phyloP scores from a whole-genome alignment of 2,797 vertebrate genomes.

The Zalophus californianus region DNA sequence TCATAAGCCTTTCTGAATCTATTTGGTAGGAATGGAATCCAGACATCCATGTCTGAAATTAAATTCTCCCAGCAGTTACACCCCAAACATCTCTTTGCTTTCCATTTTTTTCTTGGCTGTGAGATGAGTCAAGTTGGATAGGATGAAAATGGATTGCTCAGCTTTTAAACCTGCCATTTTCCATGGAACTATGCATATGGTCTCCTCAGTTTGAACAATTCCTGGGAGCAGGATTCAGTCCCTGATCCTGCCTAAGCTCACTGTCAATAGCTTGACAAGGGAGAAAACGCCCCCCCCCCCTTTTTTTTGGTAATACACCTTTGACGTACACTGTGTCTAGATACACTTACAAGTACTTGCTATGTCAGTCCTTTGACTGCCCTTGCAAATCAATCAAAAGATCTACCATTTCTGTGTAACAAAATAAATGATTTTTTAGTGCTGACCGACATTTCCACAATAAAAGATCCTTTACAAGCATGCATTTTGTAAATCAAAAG shows the following conservation, averaged over 20 bases:
- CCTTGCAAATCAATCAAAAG: conserved; percentile 67
- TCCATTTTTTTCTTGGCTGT: neutral
- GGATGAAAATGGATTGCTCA: neutral
- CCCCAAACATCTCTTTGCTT: conserved; percentile 34
- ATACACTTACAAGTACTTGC: conserved; percentile 54
- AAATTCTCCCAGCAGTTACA: conserved; percentile 9
- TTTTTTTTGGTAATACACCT: neutral
- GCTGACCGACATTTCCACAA: conserved; percentile 37
- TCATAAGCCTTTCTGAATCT: conserved; percentile 51
- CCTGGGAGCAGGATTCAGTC: neutral
- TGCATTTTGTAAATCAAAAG: conserved; percentile 84
- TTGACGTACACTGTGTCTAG: neutral
- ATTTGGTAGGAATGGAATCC: conserved; percentile 11
- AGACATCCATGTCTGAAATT: neutral
- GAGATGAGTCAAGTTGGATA: neutral
- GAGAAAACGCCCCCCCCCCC: neutral
- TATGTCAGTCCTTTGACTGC: conserved; percentile 56
- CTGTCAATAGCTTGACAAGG: conserved; percentile 22
- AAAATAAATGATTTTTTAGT: conserved; percentile 73
- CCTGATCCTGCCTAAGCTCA: neutral
- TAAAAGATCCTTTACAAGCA: conserved; percentile 70
- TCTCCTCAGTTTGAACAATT: neutral
- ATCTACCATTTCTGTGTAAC: conserved; percentile 65
- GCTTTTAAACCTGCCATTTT: conserved; percentile 33
- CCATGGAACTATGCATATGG: neutral